These are phyloP conservation scores for Marmota flaviventris DNA, from an alignment of 2,113 vertebrate genomes.

Conservation along the genomic window DNA sequence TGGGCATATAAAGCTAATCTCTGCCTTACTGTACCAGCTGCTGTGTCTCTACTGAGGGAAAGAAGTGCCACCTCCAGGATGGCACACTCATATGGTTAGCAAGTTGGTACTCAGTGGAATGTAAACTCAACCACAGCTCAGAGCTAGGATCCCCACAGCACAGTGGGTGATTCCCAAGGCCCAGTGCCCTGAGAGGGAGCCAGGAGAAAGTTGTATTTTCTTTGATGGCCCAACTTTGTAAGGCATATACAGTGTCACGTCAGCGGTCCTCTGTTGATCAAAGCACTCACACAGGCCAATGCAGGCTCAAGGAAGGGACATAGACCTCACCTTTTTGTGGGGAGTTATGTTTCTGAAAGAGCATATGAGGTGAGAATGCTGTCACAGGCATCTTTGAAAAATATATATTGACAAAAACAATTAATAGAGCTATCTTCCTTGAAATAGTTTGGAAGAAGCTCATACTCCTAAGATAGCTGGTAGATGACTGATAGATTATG, in stretches of 20 bases:
- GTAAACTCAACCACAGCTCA: not conserved
- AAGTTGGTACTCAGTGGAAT: not conserved
- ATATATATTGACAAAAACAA: not conserved
- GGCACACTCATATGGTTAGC: not conserved
- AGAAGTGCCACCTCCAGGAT: not conserved
- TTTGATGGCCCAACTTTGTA: not conserved
- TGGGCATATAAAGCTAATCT: not conserved
- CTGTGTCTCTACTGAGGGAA: not conserved
- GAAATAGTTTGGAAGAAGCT: not conserved
- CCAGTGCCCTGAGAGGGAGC: not conserved
- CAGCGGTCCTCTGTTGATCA: not conserved
- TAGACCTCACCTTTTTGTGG: not conserved
- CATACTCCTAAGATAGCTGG: too few relatives aligned
- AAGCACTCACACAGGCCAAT: not conserved
- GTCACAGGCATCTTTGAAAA: not conserved
- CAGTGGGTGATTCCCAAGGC: not conserved
- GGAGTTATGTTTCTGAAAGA: not conserved
- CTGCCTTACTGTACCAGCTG: too few relatives aligned
- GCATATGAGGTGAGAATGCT: not conserved
- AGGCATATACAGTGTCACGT: not conserved
- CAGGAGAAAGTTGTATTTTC: not conserved
- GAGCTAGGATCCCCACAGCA: not conserved
- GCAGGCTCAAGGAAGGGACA: not conserved
- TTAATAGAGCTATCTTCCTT: not conserved
- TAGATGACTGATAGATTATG: not conserved